Conservation (phyloP, 2,888 invertebrate species). For the Fabriciana adippe region DNA sequence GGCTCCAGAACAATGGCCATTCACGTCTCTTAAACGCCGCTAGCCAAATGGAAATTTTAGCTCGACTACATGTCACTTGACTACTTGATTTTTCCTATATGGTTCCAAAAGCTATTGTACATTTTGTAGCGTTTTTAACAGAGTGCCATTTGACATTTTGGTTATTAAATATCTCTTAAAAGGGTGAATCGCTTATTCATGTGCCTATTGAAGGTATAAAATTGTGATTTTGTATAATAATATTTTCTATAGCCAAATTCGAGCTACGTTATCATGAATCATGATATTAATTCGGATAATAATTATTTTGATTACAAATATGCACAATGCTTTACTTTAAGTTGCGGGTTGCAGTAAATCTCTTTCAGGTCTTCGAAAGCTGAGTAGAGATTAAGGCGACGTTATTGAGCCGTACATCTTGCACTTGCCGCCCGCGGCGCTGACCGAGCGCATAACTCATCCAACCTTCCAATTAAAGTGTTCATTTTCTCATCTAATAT, state of each 20-base stretch:
- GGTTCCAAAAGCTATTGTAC: conserved; percentile 40
- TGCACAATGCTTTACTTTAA: conserved; percentile 44
- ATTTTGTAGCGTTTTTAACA: conserved; percentile 33
- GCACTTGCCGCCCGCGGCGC: conserved; percentile 38
- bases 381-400: conserved; percentile 62
- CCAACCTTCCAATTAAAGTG: conserved; percentile 31
- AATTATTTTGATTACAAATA: conserved; percentile 11
- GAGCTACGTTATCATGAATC: too few relatives aligned
- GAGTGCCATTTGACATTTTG: conserved; percentile 27
- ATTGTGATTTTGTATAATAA: too few relatives aligned
- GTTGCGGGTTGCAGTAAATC: conserved; percentile 61
- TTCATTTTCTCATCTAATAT: conserved; percentile 21
- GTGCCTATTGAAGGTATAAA: too few relatives aligned
- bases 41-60: conserved; percentile 76
- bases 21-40: conserved; percentile 72
- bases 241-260: too few relatives aligned
- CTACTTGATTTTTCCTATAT: conserved; percentile 55
- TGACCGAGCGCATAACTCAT: conserved; percentile 41
- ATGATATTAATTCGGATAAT: too few relatives aligned
- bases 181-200: too few relatives aligned
- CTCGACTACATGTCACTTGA: conserved; percentile 58
- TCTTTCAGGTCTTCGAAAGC: conserved; percentile 54
- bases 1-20: conserved; percentile 65
- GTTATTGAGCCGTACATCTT: conserved; percentile 73
- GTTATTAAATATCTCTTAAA: conserved; percentile 10